These are phyloP conservation scores for Ceyx cyanopectus DNA, from an alignment of 2,113 vertebrate species.

Conservation along the genomic window DNA sequence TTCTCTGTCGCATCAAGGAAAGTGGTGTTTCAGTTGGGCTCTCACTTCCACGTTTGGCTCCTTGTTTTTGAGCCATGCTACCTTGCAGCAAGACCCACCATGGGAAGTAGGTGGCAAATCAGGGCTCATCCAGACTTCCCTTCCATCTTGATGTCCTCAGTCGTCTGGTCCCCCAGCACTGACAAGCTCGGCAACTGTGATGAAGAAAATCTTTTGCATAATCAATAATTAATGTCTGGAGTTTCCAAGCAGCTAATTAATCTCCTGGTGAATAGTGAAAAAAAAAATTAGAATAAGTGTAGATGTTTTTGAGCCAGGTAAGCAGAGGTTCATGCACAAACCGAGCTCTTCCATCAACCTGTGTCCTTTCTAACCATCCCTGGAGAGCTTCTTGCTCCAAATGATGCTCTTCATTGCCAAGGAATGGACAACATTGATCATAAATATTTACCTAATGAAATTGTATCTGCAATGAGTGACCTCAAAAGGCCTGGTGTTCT, in stretches of 20 bases:
- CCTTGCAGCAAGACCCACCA: not conserved
- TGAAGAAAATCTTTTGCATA: constrained; percentile 56
- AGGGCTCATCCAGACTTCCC: not conserved
- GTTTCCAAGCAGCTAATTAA: constrained; percentile 64
- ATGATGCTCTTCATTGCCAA: not conserved
- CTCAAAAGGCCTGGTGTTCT: constrained; percentile 15
- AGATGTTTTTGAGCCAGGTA: constrained; percentile 37
- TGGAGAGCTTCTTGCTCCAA: not conserved
- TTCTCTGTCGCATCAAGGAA: not conserved
- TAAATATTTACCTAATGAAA: constrained; percentile 56
- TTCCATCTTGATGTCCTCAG: not conserved
- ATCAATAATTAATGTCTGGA: constrained; percentile 59
- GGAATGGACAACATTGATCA: constrained; percentile 49
- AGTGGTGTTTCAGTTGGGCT: not conserved
- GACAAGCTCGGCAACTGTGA: constrained; percentile 46
- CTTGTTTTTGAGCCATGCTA: not conserved
- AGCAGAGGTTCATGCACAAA: not conserved
- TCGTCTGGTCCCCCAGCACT: not conserved
- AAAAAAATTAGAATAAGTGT: not conserved
- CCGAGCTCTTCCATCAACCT: not conserved
- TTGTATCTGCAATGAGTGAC: constrained; percentile 22
- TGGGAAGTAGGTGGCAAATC: not conserved
- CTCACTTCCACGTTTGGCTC: not conserved
- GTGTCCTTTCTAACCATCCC: not conserved
- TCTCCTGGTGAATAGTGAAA: not conserved